Percentiles rank a stretch among this genome's conserved stretches.
Evolutionary conservation across 2,797 vertebrate genomes (phyloP).

Genomic region (Meda fulgida): DNA sequence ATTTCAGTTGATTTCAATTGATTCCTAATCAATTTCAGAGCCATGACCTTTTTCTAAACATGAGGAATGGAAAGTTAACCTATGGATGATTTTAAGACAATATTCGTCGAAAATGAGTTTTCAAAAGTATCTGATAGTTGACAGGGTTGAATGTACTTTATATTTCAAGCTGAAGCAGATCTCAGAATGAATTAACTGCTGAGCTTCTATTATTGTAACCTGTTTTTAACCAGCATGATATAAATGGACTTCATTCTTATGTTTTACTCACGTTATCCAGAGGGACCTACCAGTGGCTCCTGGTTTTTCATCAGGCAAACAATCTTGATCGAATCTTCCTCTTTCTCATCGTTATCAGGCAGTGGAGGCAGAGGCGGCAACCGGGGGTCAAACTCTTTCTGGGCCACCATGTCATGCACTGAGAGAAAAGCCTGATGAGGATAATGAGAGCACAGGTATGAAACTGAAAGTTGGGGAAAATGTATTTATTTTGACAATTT

Average conservation of each 20-base stretch:
- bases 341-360: slow-evolving; percentile 85
- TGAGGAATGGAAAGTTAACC: neutral
- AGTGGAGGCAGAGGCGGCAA: slow-evolving; percentile 86
- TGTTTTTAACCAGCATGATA: neutral
- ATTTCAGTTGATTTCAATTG: slow-evolving; percentile 9
- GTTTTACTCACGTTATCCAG: neutral
- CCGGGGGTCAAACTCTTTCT: slow-evolving; percentile 86
- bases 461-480: too few relatives aligned
- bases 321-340: slow-evolving; percentile 92
- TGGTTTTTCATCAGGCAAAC: slow-evolving; percentile 92
- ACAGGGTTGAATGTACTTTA: neutral
- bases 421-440: slow-evolving; percentile 83
- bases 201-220: neutral
- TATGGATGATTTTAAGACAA: neutral
- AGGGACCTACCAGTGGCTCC: slow-evolving; percentile 86
- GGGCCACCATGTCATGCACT: slow-evolving; percentile 90
- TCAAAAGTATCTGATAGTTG: neutral
- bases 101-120: neutral
- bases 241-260: neutral
- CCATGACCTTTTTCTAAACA: slow-evolving; percentile 7
- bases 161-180: neutral
- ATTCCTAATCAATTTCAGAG: slow-evolving; percentile 14
- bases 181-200: neutral
- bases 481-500: neutral
- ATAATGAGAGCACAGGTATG: slow-evolving; percentile 1